phyloP scores from a whole-genome alignment of 2,888 invertebrate genomes.

The Hololepta plana region DNA sequence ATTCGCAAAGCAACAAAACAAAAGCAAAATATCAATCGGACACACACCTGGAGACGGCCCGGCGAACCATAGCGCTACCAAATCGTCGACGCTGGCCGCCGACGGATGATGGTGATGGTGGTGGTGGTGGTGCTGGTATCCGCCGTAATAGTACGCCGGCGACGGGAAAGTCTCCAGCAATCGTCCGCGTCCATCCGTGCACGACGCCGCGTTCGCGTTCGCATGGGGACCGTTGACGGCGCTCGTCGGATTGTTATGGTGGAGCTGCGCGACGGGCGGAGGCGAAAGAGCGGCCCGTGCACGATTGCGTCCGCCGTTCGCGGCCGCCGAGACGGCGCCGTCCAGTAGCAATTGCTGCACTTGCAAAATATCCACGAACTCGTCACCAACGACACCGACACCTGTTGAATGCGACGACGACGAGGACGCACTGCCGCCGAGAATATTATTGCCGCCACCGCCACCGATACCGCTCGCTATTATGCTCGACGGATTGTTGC shows the following conservation, averaged over 20 bases:
- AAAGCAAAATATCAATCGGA: no score
- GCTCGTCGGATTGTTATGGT: no score
- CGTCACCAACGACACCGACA: constrained; percentile 31
- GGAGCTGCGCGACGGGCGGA: constrained; percentile 3
- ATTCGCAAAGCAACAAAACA: no score
- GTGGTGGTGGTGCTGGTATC: constrained; percentile 14
- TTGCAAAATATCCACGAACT: constrained; percentile 71
- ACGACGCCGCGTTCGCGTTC: no score
- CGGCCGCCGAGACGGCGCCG: constrained; percentile 15
- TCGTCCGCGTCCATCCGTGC: constrained; percentile 14
- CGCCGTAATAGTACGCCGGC: constrained; percentile 17
- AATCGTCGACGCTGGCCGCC: constrained; percentile 47
- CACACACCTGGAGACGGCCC: constrained; percentile 30
- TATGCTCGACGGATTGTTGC: constrained; percentile 13
- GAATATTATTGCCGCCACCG: constrained; percentile 13
- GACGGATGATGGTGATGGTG: constrained; percentile 16
- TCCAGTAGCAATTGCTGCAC: constrained; percentile 58
- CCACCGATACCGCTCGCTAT: constrained; percentile 15
- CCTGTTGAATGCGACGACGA: constrained; percentile 9
- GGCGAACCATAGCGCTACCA: constrained; percentile 58
- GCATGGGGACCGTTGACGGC: constrained; percentile 4
- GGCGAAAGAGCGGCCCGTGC: constrained; percentile 6
- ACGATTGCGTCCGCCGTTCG: constrained; percentile 18
- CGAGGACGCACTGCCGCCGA: constrained; percentile 8
- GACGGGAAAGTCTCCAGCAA: constrained; percentile 23